phyloP scores from a whole-genome alignment of 2,888 invertebrate species.

The Sinhomidia bicolor region DNA sequence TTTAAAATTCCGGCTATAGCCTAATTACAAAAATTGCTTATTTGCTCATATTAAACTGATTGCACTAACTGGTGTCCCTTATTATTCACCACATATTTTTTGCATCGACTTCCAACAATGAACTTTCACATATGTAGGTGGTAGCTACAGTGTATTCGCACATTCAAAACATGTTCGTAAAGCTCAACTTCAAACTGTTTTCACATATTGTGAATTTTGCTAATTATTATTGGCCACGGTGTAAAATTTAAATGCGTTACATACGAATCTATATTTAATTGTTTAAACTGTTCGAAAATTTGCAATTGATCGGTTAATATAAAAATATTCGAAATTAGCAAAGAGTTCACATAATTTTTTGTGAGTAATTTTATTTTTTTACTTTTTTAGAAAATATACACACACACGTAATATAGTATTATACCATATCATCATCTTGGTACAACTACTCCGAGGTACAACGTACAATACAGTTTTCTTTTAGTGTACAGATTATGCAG shows the following conservation, averaged over 20 bases:
- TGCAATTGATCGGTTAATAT: background rate
- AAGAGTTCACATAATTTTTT: slow-evolving; percentile 6
- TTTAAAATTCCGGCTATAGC: no score
- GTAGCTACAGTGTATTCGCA: no score
- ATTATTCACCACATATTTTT: background rate
- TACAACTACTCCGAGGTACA: background rate
- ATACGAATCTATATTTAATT: background rate
- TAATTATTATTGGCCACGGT: background rate
- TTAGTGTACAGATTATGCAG: background rate
- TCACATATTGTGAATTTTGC: slow-evolving; percentile 9
- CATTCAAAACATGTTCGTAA: background rate
- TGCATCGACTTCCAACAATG: background rate
- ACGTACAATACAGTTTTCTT: background rate
- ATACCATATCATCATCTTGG: background rate
- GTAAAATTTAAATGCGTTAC: background rate
- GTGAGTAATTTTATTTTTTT: background rate
- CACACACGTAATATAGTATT: no score
- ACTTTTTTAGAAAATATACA: slow-evolving; percentile 23
- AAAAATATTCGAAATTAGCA: slow-evolving; percentile 7
- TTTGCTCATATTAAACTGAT: no score
- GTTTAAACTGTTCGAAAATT: background rate
- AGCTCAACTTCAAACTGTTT: background rate
- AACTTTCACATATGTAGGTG: background rate
- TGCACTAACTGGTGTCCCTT: no score
- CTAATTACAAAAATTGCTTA: no score